These are phyloP conservation scores for Corvus moneduloides DNA, from an alignment of 2,113 vertebrate species.

Conservation along the genomic window DNA sequence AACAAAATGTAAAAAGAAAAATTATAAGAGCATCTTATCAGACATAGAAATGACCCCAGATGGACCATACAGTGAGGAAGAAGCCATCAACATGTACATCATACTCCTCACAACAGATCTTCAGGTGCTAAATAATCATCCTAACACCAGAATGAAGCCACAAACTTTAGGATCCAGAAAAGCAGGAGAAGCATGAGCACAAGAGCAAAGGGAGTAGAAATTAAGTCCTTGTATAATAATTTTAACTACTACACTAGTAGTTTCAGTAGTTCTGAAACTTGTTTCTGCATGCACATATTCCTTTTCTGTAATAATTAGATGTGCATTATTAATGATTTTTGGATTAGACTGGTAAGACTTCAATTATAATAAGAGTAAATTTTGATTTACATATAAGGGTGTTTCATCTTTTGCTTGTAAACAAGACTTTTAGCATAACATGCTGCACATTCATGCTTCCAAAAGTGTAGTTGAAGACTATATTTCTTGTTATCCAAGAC, in stretches of 20 bases:
- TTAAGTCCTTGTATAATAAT: not conserved
- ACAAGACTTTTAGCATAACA: not conserved
- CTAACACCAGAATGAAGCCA: not conserved
- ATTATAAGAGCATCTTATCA: not conserved
- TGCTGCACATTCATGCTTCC: not conserved
- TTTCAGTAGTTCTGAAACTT: not conserved
- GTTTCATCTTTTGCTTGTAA: not conserved
- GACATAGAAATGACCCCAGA: not conserved
- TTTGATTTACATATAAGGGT: not conserved
- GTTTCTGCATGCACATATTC: not conserved
- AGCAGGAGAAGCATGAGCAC: not conserved
- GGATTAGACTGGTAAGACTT: not conserved
- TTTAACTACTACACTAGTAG: not conserved
- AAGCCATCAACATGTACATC: not conserved
- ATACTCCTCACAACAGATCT: not conserved
- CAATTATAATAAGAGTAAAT: not conserved
- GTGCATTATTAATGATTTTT: not conserved
- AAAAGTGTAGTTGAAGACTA: not conserved
- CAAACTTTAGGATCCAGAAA: not conserved
- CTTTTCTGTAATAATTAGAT: not conserved
- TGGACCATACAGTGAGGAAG: not conserved
- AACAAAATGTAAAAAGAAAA: not conserved
- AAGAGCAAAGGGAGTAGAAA: not conserved
- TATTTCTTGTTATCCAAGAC: constrained; percentile 10
- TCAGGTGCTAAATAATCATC: not conserved